A percentile compares a stretch with the other conserved stretches of the same genome.
phyloP scores from a whole-genome alignment of 2,113 vertebrate species.

The Lasiurus borealis region DNA sequence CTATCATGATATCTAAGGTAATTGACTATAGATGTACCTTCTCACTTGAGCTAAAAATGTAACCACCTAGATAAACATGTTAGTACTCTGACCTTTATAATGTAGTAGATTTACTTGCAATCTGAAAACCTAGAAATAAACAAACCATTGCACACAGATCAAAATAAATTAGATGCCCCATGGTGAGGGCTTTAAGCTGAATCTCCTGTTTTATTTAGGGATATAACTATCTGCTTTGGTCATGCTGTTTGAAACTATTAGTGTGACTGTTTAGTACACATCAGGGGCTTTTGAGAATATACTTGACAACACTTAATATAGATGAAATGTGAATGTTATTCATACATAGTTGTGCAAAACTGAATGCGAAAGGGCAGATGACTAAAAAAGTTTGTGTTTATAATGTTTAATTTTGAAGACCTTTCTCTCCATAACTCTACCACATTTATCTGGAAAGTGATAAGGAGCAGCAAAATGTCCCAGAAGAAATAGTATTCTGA shows the following conservation, averaged over 20 bases:
- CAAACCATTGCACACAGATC: constrained; percentile 61
- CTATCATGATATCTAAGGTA: constrained; percentile 60
- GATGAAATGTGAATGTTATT: constrained; percentile 63
- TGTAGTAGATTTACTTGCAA: constrained; percentile 45
- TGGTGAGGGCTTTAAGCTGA: constrained; percentile 57
- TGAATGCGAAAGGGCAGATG: background rate
- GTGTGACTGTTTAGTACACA: constrained; percentile 36
- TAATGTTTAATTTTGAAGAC: constrained; percentile 41
- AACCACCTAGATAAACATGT: constrained; percentile 58
- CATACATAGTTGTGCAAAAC: constrained; percentile 23
- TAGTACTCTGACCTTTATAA: constrained; percentile 41
- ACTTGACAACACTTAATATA: constrained; percentile 74
- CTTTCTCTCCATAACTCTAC: constrained; percentile 4
- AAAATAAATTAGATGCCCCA: constrained; percentile 65
- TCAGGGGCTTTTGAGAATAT: constrained; percentile 61
- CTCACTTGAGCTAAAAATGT: constrained; percentile 54
- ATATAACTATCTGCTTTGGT: constrained; percentile 61
- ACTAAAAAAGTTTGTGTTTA: constrained; percentile 25
- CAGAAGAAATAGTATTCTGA: background rate
- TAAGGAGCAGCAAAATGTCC: background rate
- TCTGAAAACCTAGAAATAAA: constrained; percentile 65
- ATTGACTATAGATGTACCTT: constrained; percentile 30
- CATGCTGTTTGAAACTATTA: constrained; percentile 69
- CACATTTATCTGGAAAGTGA: constrained; percentile 27
- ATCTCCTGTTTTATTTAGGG: constrained; percentile 51